These are phyloP conservation scores for Xiphophorus maculatus DNA, from an alignment of 2,113 vertebrate species.

Conservation along the genomic window DNA sequence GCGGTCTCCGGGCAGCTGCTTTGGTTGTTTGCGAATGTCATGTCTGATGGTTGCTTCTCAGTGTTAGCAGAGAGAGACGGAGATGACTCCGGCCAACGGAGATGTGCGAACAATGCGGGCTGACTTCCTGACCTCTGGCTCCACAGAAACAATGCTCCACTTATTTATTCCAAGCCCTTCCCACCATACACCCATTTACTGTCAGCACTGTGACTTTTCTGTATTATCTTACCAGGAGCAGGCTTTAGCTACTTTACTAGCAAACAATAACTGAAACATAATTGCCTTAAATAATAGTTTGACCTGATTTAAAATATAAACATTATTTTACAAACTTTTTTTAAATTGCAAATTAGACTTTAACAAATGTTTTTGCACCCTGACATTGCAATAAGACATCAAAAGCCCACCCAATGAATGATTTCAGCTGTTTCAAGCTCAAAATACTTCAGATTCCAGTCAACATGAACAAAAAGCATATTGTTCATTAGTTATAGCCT, in stretches of 20 bases:
- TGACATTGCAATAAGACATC: not conserved
- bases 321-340: not conserved
- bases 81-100: constrained; percentile 56
- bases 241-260: constrained; percentile 40
- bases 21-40: constrained; percentile 32
- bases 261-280: constrained; percentile 18
- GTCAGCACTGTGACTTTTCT: constrained; percentile 60
- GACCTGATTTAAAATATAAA: not conserved
- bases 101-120: constrained; percentile 69
- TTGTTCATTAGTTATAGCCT: constrained; percentile 58
- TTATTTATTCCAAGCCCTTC: constrained; percentile 69
- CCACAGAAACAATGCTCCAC: constrained; percentile 74
- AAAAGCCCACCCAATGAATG: constrained; percentile 1
- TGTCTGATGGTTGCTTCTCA: constrained; percentile 15
- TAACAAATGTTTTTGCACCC: not conserved
- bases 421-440: constrained; percentile 24
- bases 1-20: constrained; percentile 33
- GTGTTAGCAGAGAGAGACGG: constrained; percentile 30
- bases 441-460: constrained; percentile 54
- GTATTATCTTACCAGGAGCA: constrained; percentile 52
- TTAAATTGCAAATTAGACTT: not conserved
- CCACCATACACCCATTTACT: constrained; percentile 59
- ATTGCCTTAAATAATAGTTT: not conserved
- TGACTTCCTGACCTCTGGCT: constrained; percentile 77
- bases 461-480: constrained; percentile 62